These are phyloP conservation scores for Tetranychus piercei DNA, from an alignment of 2,888 invertebrate genomes.

Conservation along the genomic window DNA sequence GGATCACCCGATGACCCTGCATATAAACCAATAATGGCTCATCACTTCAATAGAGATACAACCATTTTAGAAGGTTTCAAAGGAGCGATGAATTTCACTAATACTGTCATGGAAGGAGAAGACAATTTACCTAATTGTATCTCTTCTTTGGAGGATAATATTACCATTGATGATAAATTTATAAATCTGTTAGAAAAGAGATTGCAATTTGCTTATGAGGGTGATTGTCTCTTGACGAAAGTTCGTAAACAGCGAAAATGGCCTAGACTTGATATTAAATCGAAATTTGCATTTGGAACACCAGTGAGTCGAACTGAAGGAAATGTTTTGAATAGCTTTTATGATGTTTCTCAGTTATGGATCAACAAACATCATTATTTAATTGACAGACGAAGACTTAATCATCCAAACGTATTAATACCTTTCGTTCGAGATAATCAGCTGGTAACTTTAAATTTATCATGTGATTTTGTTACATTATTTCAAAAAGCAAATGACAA, in stretches of 20 bases:
- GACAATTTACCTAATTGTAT: conserved; percentile 15
- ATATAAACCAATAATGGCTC: conserved; percentile 12
- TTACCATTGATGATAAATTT: conserved; percentile 1
- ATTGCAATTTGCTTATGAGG: neutral
- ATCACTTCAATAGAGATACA: conserved; percentile 15
- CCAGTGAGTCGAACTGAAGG: conserved; percentile 12
- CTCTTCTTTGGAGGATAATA: neutral
- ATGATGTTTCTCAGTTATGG: conserved; percentile 15
- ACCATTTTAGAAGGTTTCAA: conserved; percentile 19
- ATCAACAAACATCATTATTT: conserved; percentile 13
- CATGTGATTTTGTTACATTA: conserved; percentile 19
- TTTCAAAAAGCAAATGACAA: neutral
- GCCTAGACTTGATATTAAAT: conserved; percentile 16
- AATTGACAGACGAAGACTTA: conserved; percentile 9
- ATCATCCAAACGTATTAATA: conserved; percentile 17
- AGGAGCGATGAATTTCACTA: conserved; percentile 19
- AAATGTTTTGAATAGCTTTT: conserved; percentile 16
- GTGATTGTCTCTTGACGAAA: neutral
- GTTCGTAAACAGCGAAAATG: neutral
- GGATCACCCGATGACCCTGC: conserved; percentile 17
- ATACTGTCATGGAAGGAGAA: conserved; percentile 18
- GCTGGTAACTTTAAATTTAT: conserved; percentile 15
- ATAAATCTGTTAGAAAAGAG: neutral
- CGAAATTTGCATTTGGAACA: conserved; percentile 14
- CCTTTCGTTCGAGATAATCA: conserved; percentile 15